Evolutionary conservation across 2,888 invertebrate species (phyloP).

Genomic region (Mythimna vitellina): DNA sequence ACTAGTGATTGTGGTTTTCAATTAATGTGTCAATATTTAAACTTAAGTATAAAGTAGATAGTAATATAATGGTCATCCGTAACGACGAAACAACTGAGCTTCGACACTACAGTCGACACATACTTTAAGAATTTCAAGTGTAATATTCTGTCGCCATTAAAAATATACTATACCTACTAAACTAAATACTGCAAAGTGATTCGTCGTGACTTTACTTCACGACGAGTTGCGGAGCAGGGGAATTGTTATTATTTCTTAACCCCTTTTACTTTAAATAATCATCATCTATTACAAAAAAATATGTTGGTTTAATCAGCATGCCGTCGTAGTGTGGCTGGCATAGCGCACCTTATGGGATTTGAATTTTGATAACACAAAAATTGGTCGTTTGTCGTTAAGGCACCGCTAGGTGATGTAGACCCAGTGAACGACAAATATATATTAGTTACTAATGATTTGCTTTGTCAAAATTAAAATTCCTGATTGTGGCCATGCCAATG

Average conservation of each 20-base stretch:
- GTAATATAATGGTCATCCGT: constrained; percentile 78
- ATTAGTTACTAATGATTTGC: too few relatives aligned
- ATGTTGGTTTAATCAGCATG: too few relatives aligned
- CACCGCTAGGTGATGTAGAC: too few relatives aligned
- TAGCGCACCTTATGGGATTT: too few relatives aligned
- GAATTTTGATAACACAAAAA: too few relatives aligned
- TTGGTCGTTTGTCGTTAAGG: too few relatives aligned
- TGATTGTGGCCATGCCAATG: too few relatives aligned
- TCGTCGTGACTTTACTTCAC: constrained; percentile 53
- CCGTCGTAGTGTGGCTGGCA: neutral
- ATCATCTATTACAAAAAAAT: too few relatives aligned
- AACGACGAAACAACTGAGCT: constrained; percentile 82
- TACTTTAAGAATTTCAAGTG: constrained; percentile 84
- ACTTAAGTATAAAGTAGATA: constrained; percentile 81
- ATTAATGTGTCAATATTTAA: constrained; percentile 86
- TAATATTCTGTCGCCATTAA: constrained; percentile 87
- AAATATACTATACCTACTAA: constrained; percentile 79
- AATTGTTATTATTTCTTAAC: constrained; percentile 26
- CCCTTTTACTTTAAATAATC: neutral
- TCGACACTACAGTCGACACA: constrained; percentile 76
- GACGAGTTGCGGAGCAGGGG: constrained; percentile 52
- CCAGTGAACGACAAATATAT: too few relatives aligned
- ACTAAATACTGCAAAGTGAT: constrained; percentile 66
- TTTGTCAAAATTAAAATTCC: too few relatives aligned
- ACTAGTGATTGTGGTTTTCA: constrained; percentile 80